Evolutionary conservation across 1,140 invertebrate genomes (phyloP).

Genomic region (Orussus abietinus): DNA sequence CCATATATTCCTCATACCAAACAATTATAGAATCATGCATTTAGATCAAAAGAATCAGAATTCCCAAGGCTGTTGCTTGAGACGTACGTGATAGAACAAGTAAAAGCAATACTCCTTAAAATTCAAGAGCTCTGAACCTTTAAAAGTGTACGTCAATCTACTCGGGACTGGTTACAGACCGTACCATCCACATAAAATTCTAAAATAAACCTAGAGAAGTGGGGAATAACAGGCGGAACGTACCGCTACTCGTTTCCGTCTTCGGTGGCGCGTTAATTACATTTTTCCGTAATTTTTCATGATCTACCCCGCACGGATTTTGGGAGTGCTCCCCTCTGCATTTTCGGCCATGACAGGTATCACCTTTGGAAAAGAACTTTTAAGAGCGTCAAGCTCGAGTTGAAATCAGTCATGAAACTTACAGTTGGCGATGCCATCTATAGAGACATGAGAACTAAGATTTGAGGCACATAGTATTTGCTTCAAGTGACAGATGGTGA

Average conservation of each 20-base stretch:
- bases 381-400: too few species aligned
- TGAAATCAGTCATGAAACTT: too few species aligned
- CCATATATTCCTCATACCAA: constrained; percentile 1
- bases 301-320: too few species aligned
- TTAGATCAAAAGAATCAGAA: neutral
- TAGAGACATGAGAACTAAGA: too few species aligned
- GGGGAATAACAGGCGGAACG: neutral
- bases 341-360: too few species aligned
- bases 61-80: constrained; percentile 4
- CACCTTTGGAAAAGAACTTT: too few species aligned
- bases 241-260: constrained; percentile 23
- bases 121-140: neutral
- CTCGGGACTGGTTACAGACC: constrained; percentile 1
- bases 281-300: constrained; percentile 30
- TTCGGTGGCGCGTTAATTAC: constrained; percentile 22
- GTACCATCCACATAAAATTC: neutral
- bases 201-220: neutral
- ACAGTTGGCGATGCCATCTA: too few species aligned
- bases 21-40: neutral
- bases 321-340: too few species aligned
- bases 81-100: neutral
- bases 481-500: too few species aligned
- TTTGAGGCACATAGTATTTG: too few species aligned
- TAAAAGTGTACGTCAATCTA: constrained; percentile 23
- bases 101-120: neutral